Base-by-base conservation (phyloP, 2,797 vertebrate genomes). In the Menidia menidia region DNA sequence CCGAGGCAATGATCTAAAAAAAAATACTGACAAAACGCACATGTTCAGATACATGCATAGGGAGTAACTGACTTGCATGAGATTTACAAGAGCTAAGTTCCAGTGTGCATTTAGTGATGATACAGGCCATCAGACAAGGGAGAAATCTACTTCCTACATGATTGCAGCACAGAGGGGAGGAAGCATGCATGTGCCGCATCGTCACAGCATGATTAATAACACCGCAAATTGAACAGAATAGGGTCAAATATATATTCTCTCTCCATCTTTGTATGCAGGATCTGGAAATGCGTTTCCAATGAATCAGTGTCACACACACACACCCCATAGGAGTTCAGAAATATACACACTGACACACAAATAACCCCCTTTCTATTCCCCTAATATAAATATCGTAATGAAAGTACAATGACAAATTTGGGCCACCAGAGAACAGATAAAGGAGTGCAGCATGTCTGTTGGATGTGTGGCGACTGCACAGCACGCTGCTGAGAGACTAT, bases 191-290 rank as follows among this genome's bases (percentile, higher is more conserved):
- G 54, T 44, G 64, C 60, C 0, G 16, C 71, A 75, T 68, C 62
- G 52, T 77, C 60, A 30, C 52, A 60, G 33, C 58, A 71, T 89
- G 75, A 90, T 89, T 87, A 87, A 88, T 91, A 87, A 84, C 58
- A 60, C 67, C 57, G 62, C 67, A 79, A 73, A 82, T 66, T 73
- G 31, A 87, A 91, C 87, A 86, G 85, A 91, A 90, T 85, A 58
- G 71, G 89, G 89, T 73, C 89, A 88, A 85, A 87, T 68, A 89
- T 59, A 78, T 67, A 44, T 59, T 58, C 51, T 62, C 55, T 71
- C 65, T 64, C 53, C 54, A 48, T 75, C 53, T 53, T 44, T 75
- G 62, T 65, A 69, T 32, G 64, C 60, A 83, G 82, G 86, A 90
- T 90, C 84, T 91, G 87, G 75, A 85, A 78, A 57, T 65, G 55